These are phyloP conservation scores for Drosophila antonietae DNA, from an alignment of 2,888 invertebrate genomes.

Conservation along the genomic window DNA sequence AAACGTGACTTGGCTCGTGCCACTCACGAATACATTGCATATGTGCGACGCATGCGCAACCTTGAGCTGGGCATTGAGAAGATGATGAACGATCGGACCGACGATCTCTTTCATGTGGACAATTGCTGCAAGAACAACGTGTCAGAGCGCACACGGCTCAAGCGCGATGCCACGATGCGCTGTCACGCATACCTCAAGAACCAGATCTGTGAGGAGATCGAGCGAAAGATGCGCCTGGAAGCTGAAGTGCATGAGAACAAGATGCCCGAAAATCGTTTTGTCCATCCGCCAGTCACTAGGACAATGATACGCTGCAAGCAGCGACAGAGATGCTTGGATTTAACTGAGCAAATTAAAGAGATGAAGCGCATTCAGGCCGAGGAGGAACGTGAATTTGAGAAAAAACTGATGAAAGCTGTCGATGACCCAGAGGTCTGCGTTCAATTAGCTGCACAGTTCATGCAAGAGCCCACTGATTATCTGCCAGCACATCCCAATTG, in stretches of 20 bases:
- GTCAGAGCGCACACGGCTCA: slow-evolving; percentile 50
- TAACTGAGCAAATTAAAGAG: slow-evolving; percentile 75
- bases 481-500: slow-evolving; percentile 81
- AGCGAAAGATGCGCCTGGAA: slow-evolving; percentile 66
- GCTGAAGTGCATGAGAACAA: slow-evolving; percentile 73
- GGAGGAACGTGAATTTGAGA: slow-evolving; percentile 69
- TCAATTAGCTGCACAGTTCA: slow-evolving; percentile 66
- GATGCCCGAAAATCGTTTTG: slow-evolving; percentile 80
- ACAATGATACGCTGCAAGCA: slow-evolving; percentile 55
- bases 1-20: slow-evolving; percentile 64
- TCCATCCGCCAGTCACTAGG: slow-evolving; percentile 53
- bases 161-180: slow-evolving; percentile 65
- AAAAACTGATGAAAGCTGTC: slow-evolving; percentile 64
- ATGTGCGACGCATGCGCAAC: slow-evolving; percentile 71
- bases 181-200: slow-evolving; percentile 67
- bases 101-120: slow-evolving; percentile 74
- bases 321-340: slow-evolving; percentile 48
- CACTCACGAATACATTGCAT: slow-evolving; percentile 75
- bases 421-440: slow-evolving; percentile 72
- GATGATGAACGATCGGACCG: slow-evolving; percentile 65
- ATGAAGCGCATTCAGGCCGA: slow-evolving; percentile 66
- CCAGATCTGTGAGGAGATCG: slow-evolving; percentile 79
- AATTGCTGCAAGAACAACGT: slow-evolving; percentile 71
- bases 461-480: slow-evolving; percentile 71
- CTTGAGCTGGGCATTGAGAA: slow-evolving; percentile 69